Conservation (phyloP, 2,113 vertebrate genomes). For the Pampusana beccarii region DNA sequence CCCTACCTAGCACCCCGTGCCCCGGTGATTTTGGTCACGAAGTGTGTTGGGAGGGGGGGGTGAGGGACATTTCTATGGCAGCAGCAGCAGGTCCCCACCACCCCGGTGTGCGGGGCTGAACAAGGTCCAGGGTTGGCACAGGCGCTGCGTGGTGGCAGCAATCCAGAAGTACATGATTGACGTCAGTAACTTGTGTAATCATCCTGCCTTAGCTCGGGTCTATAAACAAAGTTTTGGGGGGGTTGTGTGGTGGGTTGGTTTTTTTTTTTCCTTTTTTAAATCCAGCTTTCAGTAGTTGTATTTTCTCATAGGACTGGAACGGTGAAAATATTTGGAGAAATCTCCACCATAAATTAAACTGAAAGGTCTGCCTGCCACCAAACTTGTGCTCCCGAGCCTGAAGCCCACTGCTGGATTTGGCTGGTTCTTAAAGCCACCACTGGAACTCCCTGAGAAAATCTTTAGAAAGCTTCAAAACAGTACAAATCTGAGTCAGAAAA, state of each 20-base stretch:
- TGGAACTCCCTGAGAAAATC: neutral
- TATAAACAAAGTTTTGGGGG: neutral
- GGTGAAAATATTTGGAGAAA: neutral
- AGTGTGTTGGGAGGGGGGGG: neutral
- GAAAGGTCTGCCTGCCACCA: accelerated
- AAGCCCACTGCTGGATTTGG: neutral
- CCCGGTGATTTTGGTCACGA: neutral
- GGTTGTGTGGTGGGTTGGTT: neutral
- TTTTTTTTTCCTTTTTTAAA: neutral
- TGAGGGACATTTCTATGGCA: neutral
- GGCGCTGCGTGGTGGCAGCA: neutral
- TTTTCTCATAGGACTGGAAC: neutral
- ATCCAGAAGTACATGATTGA: conserved; percentile 61
- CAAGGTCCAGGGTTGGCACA: conserved; percentile 11
- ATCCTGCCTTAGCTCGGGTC: neutral
- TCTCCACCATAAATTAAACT: neutral
- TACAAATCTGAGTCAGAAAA: neutral
- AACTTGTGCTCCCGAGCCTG: neutral
- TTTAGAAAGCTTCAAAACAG: neutral
- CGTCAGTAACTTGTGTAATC: conserved; percentile 32
- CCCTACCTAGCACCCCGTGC: neutral
- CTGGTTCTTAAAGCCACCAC: neutral
- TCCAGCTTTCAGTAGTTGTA: neutral
- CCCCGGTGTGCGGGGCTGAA: neutral
- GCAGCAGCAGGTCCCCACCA: neutral